Percentiles rank a stretch among this genome's conserved stretches.
These are phyloP conservation scores for Chionoecetes opilio DNA, from an alignment of 1,140 invertebrate species.

Conservation along the genomic window DNA sequence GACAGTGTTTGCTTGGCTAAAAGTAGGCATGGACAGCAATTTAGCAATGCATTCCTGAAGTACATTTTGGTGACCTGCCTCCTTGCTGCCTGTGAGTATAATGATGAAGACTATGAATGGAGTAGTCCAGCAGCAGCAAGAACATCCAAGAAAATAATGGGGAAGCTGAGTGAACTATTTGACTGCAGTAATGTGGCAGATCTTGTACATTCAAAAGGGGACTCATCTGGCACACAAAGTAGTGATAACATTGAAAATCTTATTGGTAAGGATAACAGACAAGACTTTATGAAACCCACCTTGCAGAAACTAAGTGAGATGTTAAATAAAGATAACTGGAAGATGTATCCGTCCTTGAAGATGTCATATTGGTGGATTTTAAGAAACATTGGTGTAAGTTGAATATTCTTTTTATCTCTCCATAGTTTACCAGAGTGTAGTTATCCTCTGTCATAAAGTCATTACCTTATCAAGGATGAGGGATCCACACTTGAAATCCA, in stretches of 20 bases:
- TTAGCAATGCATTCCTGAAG: conserved; percentile 51
- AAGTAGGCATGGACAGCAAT: not conserved
- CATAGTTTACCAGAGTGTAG: no score
- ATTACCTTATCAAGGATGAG: no score
- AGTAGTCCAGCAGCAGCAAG: conserved; percentile 15
- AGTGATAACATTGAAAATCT: not conserved
- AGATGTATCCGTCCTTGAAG: conserved; percentile 25
- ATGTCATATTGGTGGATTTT: conserved; percentile 58
- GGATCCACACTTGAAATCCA: no score
- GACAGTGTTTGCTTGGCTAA: not conserved
- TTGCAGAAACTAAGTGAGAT: conserved; percentile 42
- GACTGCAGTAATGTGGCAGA: conserved; percentile 24
- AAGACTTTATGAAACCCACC: not conserved
- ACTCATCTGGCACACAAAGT: not conserved
- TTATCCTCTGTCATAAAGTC: not conserved
- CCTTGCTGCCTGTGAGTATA: conserved; percentile 52
- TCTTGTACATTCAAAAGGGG: not conserved
- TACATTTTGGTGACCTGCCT: conserved; percentile 43
- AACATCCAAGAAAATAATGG: conserved; percentile 14
- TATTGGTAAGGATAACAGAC: not conserved
- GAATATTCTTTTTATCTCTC: not conserved
- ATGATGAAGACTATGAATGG: conserved; percentile 62
- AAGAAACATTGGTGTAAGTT: conserved; percentile 41
- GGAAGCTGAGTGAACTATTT: conserved; percentile 48
- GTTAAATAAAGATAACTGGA: conserved; percentile 60